Evolutionary conservation across 2,888 invertebrate genomes (phyloP).

Genomic region (Ichneumoninae sp.): DNA sequence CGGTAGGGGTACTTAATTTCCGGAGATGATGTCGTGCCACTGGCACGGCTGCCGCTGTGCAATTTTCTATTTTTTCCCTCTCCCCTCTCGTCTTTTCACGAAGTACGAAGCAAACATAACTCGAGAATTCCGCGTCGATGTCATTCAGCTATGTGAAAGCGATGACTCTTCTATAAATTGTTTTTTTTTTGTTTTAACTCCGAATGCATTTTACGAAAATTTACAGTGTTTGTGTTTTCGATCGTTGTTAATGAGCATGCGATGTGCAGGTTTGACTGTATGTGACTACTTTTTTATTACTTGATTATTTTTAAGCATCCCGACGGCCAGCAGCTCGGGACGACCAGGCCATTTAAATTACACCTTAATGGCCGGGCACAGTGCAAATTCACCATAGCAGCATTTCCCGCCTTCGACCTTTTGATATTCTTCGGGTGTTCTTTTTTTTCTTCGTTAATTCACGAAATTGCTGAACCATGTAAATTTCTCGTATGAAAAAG

Average conservation of each 20-base stretch:
- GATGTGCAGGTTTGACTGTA: neutral
- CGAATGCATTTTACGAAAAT: neutral
- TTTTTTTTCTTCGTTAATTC: slow-evolving; percentile 28
- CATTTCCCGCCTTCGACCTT: slow-evolving; percentile 23
- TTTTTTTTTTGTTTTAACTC: neutral
- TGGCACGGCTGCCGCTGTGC: neutral
- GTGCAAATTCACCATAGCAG: slow-evolving; percentile 16
- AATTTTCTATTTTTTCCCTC: slow-evolving; percentile 20
- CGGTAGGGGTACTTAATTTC: slow-evolving; percentile 39
- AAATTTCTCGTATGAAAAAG: slow-evolving; percentile 21
- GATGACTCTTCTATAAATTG: neutral
- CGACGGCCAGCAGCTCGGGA: too few species aligned
- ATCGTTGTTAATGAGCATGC: too few species aligned
- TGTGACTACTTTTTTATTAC: neutral
- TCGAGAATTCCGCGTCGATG: neutral
- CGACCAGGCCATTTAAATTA: neutral
- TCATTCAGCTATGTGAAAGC: neutral
- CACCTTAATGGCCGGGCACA: slow-evolving; percentile 24
- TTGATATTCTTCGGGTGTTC: neutral
- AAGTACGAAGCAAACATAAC: neutral
- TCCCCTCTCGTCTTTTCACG: slow-evolving; percentile 14
- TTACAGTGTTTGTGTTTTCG: neutral
- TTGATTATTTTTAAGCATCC: neutral
- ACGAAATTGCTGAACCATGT: slow-evolving; percentile 37
- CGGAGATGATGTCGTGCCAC: slow-evolving; percentile 36